phyloP scores from a whole-genome alignment of 2,113 vertebrate species.

The Tor tambroides region DNA sequence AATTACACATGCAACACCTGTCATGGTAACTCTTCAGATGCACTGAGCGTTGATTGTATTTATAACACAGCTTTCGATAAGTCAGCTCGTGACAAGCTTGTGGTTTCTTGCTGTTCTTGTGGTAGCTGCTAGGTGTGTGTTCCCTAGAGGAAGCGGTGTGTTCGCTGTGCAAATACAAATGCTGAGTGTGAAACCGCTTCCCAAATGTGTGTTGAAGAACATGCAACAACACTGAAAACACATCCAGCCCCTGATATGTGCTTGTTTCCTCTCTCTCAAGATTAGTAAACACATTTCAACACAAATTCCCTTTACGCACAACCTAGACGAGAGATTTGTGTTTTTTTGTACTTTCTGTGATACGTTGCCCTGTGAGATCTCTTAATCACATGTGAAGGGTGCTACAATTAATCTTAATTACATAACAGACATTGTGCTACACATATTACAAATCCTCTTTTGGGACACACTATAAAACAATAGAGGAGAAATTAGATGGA shows the following conservation, averaged over 20 bases:
- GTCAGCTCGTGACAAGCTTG: neutral
- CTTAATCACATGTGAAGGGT: constrained; percentile 15
- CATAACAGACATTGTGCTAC: constrained; percentile 41
- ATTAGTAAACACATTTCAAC: constrained; percentile 26
- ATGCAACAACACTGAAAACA: neutral
- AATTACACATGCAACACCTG: constrained; percentile 33
- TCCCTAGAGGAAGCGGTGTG: neutral
- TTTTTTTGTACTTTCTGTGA: neutral
- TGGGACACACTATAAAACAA: constrained; percentile 44
- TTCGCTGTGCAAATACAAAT: neutral
- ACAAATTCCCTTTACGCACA: neutral
- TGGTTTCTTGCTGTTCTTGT: constrained; percentile 7
- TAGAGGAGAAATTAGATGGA: constrained; percentile 40
- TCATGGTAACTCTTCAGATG: constrained; percentile 18
- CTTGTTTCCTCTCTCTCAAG: neutral
- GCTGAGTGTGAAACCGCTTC: neutral
- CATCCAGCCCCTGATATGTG: neutral
- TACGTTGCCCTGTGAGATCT: neutral
- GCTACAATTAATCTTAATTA: constrained; percentile 48
- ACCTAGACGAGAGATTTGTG: neutral
- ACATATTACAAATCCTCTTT: constrained; percentile 41
- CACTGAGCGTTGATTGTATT: constrained; percentile 6
- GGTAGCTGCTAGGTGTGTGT: neutral
- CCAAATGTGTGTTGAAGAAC: neutral
- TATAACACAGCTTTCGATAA: neutral